Evolutionary conservation across 1,140 invertebrate genomes (phyloP).

Genomic region (Bombus picipes): DNA sequence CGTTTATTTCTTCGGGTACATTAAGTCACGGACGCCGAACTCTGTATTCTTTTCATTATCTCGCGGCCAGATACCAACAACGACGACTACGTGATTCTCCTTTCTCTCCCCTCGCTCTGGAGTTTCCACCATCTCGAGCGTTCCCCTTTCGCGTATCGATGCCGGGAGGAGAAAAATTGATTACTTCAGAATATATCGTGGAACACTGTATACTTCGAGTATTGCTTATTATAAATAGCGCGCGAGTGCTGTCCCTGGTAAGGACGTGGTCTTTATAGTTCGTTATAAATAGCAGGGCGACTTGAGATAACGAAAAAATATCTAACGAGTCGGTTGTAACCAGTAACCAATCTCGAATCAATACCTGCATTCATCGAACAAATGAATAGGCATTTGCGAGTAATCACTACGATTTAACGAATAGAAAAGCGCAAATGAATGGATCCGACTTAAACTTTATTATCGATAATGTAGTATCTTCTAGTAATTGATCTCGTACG

Average conservation of each 20-base stretch:
- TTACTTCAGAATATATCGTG: slow-evolving; percentile 19
- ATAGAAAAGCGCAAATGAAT: neutral
- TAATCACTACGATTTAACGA: neutral
- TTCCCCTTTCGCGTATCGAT: slow-evolving; percentile 36
- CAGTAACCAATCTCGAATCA: neutral
- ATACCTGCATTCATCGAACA: neutral
- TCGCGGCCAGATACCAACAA: slow-evolving; percentile 15
- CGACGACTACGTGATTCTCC: neutral
- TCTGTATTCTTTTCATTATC: slow-evolving; percentile 54
- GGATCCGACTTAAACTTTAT: neutral
- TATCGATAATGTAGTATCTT: neutral
- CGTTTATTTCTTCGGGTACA: slow-evolving; percentile 69
- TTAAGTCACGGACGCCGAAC: slow-evolving; percentile 65
- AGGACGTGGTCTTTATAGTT: neutral
- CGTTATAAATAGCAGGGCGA: neutral
- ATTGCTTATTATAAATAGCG: slow-evolving; percentile 21
- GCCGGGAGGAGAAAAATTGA: slow-evolving; percentile 44
- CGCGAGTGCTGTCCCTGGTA: neutral
- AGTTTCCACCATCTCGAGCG: neutral
- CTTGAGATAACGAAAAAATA: neutral
- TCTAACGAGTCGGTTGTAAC: neutral
- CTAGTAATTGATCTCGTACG: neutral
- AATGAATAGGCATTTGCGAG: neutral
- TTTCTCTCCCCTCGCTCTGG: neutral
- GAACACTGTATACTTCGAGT: neutral